Conservation (phyloP, 2,113 vertebrate species). For the Oreamnos americanus region DNA sequence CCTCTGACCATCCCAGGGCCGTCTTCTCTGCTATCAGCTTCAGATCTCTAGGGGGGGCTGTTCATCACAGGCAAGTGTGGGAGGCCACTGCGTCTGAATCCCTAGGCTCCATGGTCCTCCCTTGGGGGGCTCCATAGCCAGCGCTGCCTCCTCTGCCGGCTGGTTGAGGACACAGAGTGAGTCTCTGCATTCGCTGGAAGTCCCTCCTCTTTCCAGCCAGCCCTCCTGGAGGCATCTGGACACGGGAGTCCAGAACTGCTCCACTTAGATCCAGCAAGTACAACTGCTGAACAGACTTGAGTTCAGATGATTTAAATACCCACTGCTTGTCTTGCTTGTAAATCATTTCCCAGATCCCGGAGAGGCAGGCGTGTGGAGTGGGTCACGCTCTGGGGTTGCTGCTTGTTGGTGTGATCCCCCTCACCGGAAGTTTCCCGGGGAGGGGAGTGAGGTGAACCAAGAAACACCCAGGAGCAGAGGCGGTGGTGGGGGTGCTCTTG, state of each 20-base stretch:
- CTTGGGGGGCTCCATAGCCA: background rate
- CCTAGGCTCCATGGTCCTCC: background rate
- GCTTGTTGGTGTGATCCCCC: background rate
- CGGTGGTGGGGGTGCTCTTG: too few relatives aligned
- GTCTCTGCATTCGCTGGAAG: background rate
- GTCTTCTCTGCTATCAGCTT: background rate
- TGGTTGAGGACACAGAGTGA: background rate
- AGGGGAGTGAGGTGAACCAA: background rate
- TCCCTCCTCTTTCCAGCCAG: background rate
- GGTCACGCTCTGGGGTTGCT: background rate
- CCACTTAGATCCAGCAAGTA: background rate
- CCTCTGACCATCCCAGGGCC: background rate
- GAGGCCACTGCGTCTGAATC: background rate
- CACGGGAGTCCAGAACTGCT: background rate
- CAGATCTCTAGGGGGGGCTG: background rate
- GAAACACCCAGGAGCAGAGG: background rate
- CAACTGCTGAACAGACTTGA: background rate
- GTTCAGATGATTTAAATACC: background rate
- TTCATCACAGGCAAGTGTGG: background rate
- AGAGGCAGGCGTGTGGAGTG: background rate
- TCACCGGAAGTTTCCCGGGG: background rate
- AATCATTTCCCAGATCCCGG: background rate
- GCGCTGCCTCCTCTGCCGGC: accelerated
- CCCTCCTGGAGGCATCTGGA: background rate
- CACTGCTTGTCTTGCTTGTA: background rate